Evolutionary conservation across 2,888 invertebrate genomes (phyloP).

Genomic region (Augiades crinisus): DNA sequence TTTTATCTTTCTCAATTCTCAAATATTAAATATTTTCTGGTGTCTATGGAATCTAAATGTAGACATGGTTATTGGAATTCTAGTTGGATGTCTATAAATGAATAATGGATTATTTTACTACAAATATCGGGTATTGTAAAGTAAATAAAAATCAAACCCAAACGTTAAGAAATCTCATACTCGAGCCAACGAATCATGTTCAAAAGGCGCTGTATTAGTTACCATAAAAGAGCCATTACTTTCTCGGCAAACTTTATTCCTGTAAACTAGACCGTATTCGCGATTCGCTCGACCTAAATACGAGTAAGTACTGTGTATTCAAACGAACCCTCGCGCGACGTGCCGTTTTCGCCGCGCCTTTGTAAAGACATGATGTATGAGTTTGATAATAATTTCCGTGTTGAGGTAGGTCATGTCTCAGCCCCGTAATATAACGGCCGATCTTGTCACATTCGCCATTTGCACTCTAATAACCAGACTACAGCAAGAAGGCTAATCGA

Average conservation of each 20-base stretch:
- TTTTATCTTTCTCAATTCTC: too few relatives aligned
- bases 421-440: slow-evolving; percentile 44
- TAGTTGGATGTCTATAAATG: too few relatives aligned
- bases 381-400: slow-evolving; percentile 65
- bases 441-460: slow-evolving; percentile 15
- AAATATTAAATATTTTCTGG: too few relatives aligned
- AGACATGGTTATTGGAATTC: too few relatives aligned
- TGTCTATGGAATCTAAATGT: too few relatives aligned
- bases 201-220: too few relatives aligned
- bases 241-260: slow-evolving; percentile 1
- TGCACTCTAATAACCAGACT: neutral
- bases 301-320: slow-evolving; percentile 18
- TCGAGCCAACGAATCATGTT: too few relatives aligned
- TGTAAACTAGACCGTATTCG: slow-evolving; percentile 12
- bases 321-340: slow-evolving; percentile 36
- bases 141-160: too few relatives aligned
- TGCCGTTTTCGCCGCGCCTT: slow-evolving; percentile 51
- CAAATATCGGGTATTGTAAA: too few relatives aligned
- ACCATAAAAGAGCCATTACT: neutral
- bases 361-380: slow-evolving; percentile 59
- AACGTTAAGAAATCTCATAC: too few relatives aligned
- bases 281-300: slow-evolving; percentile 19
- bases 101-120: too few relatives aligned
- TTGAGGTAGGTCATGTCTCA: slow-evolving; percentile 64
- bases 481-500: slow-evolving; percentile 1